Evolutionary conservation across 2,888 invertebrate species (phyloP), one percentile per base, ranked within the genome.

Genomic region (Catocala sponsa): DNA sequence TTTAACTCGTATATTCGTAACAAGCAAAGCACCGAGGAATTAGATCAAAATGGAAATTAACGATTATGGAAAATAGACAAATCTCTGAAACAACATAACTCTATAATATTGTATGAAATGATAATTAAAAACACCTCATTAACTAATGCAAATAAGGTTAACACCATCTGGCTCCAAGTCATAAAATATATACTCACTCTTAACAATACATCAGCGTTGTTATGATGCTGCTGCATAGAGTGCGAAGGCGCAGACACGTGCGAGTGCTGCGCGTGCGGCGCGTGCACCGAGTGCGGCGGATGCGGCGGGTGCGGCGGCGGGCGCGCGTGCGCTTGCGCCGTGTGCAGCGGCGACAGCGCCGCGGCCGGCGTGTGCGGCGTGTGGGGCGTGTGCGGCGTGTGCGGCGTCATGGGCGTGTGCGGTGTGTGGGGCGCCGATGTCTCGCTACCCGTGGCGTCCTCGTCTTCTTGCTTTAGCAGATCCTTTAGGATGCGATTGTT

Each of bases 181-280:
- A 12, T 6, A 1, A 6, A 43, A 13, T 0, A 13, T 15, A n/a
- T 50, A 54, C 86, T 82, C 55, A 94, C 94, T 88, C 88, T 88
- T 58, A 92, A 90, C 74, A 97, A 92, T 95, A 96, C 97, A 84
- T 94, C 95, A 9, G 87, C 96, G 85, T 81, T 95, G 91, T 81
- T 79, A 49, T 85, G 82, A 76, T 81, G 52, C 38, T 55, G 59
- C 54, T 60, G 82, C 81, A 80, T 70, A 15, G 78, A 46, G 15
- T 80, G 81, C 56, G 57, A 38, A 49, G 43, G 49, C 38, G 70
- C 53, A 53, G 75, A 82, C 49, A 65, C 55, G 64, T 79, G 63
- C 64, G 76, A 70, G 59, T 81, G 86, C 59, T 74, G 75, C 49
- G 81, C 74, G 64, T 87, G 90, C 49, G 79, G 83, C 54, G 71